Conservation (phyloP, 2,113 vertebrate genomes). For the Lepidothrix coronata region DNA sequence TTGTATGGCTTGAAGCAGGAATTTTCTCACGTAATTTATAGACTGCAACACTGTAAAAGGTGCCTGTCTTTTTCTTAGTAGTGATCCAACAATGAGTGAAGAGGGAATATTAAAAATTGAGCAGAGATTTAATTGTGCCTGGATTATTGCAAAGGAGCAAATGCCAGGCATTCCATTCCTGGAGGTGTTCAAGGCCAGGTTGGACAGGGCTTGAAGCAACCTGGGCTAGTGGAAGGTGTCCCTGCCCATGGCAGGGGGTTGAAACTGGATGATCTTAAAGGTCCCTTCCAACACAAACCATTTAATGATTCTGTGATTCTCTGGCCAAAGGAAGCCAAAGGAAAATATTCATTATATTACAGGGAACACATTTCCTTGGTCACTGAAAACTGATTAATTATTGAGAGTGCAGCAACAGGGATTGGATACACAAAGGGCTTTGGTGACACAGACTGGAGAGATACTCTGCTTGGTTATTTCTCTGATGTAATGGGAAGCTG, state of each 20-base stretch:
- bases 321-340: background rate
- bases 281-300: background rate
- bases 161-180: background rate
- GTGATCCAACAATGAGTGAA: background rate
- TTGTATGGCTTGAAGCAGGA: background rate
- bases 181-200: background rate
- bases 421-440: background rate
- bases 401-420: background rate
- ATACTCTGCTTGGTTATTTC: background rate
- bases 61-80: background rate
- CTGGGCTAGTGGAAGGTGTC: background rate
- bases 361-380: background rate
- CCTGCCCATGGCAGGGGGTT: background rate
- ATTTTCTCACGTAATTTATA: background rate
- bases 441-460: background rate
- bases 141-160: background rate
- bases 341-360: background rate
- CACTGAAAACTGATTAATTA: background rate
- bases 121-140: background rate
- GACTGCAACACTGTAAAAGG: background rate
- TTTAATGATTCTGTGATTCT: background rate
- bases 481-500: background rate
- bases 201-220: background rate
- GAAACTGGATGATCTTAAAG: background rate
- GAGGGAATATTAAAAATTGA: background rate